Conservation (phyloP, 2,888 invertebrate genomes). For the Noctua fimbriata region DNA sequence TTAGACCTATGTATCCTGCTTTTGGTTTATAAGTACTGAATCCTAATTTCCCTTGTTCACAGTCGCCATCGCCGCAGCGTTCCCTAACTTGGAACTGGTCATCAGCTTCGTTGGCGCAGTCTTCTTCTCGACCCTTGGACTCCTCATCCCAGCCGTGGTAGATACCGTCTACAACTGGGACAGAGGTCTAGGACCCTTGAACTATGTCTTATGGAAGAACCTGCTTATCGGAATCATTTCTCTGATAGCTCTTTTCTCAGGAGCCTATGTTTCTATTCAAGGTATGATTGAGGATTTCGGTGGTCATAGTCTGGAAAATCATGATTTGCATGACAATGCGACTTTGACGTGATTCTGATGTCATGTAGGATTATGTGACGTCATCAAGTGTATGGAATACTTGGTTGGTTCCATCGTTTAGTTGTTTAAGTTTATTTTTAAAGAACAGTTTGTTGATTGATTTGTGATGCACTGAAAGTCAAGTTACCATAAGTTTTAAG, state of each 20-base stretch:
- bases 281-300: slow-evolving; percentile 82
- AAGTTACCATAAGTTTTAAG: slow-evolving; percentile 19
- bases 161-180: slow-evolving; percentile 94
- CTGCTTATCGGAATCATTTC: slow-evolving; percentile 81
- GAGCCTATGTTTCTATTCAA: slow-evolving; percentile 82
- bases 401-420: slow-evolving; percentile 1
- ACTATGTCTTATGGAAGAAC: slow-evolving; percentile 93
- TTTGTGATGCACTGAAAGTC: background rate
- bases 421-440: slow-evolving; percentile 3
- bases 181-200: slow-evolving; percentile 90
- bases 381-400: slow-evolving; percentile 10
- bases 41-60: slow-evolving; percentile 61
- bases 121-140: slow-evolving; percentile 93
- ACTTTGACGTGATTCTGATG: slow-evolving; percentile 62
- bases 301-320: slow-evolving; percentile 44
- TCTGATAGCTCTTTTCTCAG: slow-evolving; percentile 81
- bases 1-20: too few species aligned
- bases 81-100: slow-evolving; percentile 96
- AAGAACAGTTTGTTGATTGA: background rate
- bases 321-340: slow-evolving; percentile 57
- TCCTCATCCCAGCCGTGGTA: slow-evolving; percentile 93
- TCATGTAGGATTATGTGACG: slow-evolving; percentile 1
- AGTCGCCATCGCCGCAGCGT: slow-evolving; percentile 94
- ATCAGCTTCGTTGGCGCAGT: slow-evolving; percentile 97
- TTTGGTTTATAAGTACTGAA: background rate